These are phyloP conservation scores for Melanchra persicariae DNA, from an alignment of 2,888 invertebrate species.

Conservation along the genomic window DNA sequence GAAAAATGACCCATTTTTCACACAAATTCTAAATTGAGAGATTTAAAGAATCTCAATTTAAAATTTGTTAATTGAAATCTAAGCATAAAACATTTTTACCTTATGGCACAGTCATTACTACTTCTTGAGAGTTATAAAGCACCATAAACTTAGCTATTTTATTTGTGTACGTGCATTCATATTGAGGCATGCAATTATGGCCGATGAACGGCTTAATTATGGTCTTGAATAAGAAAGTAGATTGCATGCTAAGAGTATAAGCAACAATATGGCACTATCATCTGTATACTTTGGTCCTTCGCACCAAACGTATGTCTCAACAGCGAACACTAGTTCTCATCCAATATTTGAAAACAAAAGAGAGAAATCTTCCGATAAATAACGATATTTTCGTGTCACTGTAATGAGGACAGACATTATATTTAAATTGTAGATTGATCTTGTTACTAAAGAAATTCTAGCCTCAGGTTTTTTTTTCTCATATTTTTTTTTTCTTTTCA, in stretches of 20 bases:
- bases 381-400: neutral
- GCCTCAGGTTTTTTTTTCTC: conserved; percentile 6
- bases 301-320: too few species aligned
- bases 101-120: neutral
- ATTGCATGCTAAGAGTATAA: neutral
- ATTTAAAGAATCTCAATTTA: neutral
- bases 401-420: neutral
- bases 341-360: conserved; percentile 1
- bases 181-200: neutral
- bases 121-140: neutral
- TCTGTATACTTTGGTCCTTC: neutral
- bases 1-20: too few species aligned
- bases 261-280: neutral
- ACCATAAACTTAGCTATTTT: neutral
- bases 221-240: neutral
- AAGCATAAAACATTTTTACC: neutral
- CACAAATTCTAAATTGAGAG: too few species aligned
- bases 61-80: neutral
- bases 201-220: neutral
- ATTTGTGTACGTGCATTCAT: neutral
- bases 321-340: too few species aligned
- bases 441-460: neutral
- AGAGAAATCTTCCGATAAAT: neutral
- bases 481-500: conserved; percentile 13
- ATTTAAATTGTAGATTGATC: neutral